These are phyloP conservation scores for Molorchus minor DNA, from an alignment of 2,888 invertebrate genomes.

Conservation along the genomic window DNA sequence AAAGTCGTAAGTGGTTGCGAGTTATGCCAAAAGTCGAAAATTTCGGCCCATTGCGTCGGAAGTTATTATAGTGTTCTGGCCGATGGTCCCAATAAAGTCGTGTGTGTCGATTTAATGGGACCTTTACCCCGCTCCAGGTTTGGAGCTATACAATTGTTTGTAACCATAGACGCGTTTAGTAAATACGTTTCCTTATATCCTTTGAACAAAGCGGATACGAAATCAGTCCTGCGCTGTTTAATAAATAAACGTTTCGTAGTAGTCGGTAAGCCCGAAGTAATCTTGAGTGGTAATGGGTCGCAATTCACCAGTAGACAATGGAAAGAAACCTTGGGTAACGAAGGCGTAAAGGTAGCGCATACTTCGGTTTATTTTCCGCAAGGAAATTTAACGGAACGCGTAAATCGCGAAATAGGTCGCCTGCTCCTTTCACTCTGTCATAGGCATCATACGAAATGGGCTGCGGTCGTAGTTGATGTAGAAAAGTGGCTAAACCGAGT, in stretches of 20 bases:
- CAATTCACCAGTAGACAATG: conserved; percentile 15
- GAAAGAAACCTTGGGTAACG: neutral
- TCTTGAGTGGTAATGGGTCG: conserved; percentile 1
- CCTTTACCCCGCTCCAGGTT: neutral
- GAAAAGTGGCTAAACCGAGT: conserved; percentile 28
- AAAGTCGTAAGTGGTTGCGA: conserved; percentile 17
- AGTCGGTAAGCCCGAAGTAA: neutral
- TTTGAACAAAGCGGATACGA: neutral
- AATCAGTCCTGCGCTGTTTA: neutral
- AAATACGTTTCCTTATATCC: conserved; percentile 5
- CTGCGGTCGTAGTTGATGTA: conserved; percentile 20
- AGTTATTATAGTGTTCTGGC: neutral
- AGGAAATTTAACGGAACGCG: too few species aligned
- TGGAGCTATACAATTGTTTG: neutral
- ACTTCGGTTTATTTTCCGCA: too few species aligned
- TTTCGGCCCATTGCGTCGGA: conserved; percentile 1
- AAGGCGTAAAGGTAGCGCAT: neutral
- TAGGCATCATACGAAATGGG: conserved; percentile 34
- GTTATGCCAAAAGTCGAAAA: too few species aligned
- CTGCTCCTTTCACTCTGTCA: conserved; percentile 29
- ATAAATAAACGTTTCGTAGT: neutral
- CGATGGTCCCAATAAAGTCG: neutral
- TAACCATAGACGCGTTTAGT: conserved; percentile 1
- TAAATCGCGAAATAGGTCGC: too few species aligned
- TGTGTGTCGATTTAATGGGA: conserved; percentile 8